Conservation (phyloP, 2,113 vertebrate species). For the Semnornis frantzii region DNA sequence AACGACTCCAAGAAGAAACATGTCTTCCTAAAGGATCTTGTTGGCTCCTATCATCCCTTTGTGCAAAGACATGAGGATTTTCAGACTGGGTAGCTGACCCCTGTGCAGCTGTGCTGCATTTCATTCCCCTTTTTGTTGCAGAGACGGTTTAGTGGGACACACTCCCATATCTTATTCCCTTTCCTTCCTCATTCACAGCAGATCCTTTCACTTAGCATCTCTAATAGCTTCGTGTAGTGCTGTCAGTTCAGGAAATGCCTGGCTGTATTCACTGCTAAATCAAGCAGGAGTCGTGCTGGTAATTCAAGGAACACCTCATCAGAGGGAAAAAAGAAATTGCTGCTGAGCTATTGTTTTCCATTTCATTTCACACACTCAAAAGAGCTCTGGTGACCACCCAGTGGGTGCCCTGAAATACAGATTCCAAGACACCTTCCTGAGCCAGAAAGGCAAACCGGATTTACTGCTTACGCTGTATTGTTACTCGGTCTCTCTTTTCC, state of each 20-base stretch:
- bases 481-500: constrained; percentile 35
- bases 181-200: neutral
- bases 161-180: neutral
- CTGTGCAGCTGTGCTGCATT: constrained; percentile 15
- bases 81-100: neutral
- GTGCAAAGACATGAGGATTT: neutral
- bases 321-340: constrained; percentile 46
- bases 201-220: constrained; percentile 45
- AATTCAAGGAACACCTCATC: constrained; percentile 66
- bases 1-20: neutral
- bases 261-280: constrained; percentile 56
- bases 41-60: neutral
- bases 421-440: constrained; percentile 52
- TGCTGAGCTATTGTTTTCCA: constrained; percentile 67
- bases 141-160: constrained; percentile 25
- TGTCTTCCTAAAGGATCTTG: neutral
- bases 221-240: constrained; percentile 21
- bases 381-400: constrained; percentile 61
- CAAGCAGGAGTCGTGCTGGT: constrained; percentile 56
- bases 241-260: constrained; percentile 65
- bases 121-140: constrained; percentile 20
- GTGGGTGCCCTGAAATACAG: constrained; percentile 57
- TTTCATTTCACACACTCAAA: constrained; percentile 70
- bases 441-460: constrained; percentile 47
- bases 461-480: constrained; percentile 51